phyloP scores from a whole-genome alignment of 2,797 vertebrate species.

The Scolopax bukidnonensis region DNA sequence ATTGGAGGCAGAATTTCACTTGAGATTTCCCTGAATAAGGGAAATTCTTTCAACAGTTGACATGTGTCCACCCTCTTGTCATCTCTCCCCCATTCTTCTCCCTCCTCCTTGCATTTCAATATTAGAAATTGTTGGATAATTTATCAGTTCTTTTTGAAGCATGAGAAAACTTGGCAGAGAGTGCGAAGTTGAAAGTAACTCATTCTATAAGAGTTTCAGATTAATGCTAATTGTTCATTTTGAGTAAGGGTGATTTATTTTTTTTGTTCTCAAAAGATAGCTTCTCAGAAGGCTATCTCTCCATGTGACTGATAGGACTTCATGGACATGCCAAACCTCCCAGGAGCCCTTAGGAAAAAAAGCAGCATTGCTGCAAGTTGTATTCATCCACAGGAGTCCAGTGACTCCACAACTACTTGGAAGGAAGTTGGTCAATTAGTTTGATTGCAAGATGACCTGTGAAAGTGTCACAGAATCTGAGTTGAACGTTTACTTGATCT shows the following conservation, averaged over 20 bases:
- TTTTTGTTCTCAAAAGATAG: not conserved
- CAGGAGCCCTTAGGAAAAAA: not conserved
- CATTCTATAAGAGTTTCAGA: not conserved
- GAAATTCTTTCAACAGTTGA: slow-evolving; percentile 7
- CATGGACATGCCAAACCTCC: not conserved
- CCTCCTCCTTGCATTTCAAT: slow-evolving; percentile 25
- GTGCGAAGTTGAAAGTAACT: not conserved
- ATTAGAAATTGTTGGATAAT: slow-evolving; percentile 51
- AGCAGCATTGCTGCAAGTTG: not conserved
- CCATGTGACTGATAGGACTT: not conserved
- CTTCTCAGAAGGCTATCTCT: not conserved
- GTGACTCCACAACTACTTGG: not conserved
- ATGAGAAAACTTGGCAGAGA: slow-evolving; percentile 23
- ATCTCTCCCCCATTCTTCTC: slow-evolving; percentile 12
- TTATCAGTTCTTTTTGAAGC: slow-evolving; percentile 32
- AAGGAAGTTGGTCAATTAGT: not conserved
- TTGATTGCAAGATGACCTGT: not conserved
- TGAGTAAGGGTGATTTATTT: not conserved
- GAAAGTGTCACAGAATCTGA: not conserved
- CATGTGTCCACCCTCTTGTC: slow-evolving; percentile 1
- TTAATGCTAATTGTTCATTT: not conserved
- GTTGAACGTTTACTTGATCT: not conserved
- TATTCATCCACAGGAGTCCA: not conserved
- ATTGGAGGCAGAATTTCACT: slow-evolving; percentile 6
- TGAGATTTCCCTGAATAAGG: slow-evolving; percentile 40